Evolutionary conservation across 1,140 invertebrate species (phyloP), one percentile per base, ranked within the genome.

Genomic region (Penaeus chinensis): DNA sequence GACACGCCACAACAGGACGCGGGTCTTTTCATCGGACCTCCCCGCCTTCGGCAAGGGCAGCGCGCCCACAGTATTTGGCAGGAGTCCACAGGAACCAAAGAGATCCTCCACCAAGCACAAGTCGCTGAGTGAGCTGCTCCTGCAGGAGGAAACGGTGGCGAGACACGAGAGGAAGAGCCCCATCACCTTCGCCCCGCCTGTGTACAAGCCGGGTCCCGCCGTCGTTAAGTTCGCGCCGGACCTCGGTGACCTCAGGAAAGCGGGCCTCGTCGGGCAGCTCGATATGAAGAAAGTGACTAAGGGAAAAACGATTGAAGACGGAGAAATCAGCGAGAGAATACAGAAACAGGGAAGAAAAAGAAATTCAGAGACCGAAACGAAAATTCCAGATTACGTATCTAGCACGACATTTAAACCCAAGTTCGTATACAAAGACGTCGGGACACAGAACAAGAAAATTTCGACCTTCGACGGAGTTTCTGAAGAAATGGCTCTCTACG

Each of bases 121-220:
- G 54, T 54, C 54, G 16, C 54, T 54, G 54, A 54, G 54, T 54
- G 11, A 54, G 54, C 54, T 54, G 54, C 54, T 54, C 54, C 54
- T 16, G 54, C 54, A 54, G 54, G 54, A 54, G 54, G 16, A 8
- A 8, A 13, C 54, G 54, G 54, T 0, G 54, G 54, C 16, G 10
- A 11, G 54, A 16, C 54, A 54, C 10, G 20, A 27, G 71, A 27
- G 27, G 13, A 32, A 32, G 24, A 32, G 71, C 27, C 24, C n/a
- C 27, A 4, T 32, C 27, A 74, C 71, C 18, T 60, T 79, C 32
- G 77, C 77, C 32, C 77, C 77, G 3, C 18, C 77, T 24, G 77
- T 79, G n/a, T 79, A 79, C 77, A 79, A 79, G 77, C 77, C 77
- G 47, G 77, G 77, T 20, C 77, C 77, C n/a, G 37, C 77, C 22